Percentiles rank a stretch among this genome's conserved stretches.
Evolutionary conservation across 2,113 vertebrate genomes (phyloP).

Genomic region (Labrus mixtus): DNA sequence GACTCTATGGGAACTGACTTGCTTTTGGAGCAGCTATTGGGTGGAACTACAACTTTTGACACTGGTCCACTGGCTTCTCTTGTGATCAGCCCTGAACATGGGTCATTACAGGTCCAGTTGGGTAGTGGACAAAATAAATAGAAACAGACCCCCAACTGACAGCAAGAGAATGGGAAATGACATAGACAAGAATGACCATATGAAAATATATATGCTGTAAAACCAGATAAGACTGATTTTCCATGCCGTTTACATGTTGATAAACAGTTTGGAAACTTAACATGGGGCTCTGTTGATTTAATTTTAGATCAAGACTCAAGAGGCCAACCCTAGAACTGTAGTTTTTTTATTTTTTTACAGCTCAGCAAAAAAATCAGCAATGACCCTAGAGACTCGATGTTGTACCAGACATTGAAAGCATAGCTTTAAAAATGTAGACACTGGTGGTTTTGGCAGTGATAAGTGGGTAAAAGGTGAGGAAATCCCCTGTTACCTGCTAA

Average conservation of each 20-base stretch:
- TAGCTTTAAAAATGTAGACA: neutral
- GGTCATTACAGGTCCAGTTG: neutral
- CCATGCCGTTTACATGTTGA: no score
- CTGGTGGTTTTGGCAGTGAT: neutral
- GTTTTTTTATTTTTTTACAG: neutral
- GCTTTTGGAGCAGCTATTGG: neutral
- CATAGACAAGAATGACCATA: no score
- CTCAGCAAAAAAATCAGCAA: no score
- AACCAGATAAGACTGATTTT: neutral
- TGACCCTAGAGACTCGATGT: neutral
- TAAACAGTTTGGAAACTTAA: neutral
- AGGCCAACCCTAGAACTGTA: neutral
- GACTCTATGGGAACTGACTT: no score
- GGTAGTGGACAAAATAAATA: neutral
- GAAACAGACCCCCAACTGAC: neutral
- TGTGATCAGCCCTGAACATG: neutral
- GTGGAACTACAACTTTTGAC: neutral
- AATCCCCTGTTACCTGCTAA: conserved; percentile 47
- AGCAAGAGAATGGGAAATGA: neutral
- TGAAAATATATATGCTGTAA: neutral
- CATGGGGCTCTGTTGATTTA: neutral
- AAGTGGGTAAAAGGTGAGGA: conserved; percentile 43
- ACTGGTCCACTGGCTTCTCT: neutral
- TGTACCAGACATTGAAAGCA: neutral
- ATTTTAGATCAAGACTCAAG: neutral